phyloP scores from a whole-genome alignment of 2,113 vertebrate species.

The Misgurnus anguillicaudatus region DNA sequence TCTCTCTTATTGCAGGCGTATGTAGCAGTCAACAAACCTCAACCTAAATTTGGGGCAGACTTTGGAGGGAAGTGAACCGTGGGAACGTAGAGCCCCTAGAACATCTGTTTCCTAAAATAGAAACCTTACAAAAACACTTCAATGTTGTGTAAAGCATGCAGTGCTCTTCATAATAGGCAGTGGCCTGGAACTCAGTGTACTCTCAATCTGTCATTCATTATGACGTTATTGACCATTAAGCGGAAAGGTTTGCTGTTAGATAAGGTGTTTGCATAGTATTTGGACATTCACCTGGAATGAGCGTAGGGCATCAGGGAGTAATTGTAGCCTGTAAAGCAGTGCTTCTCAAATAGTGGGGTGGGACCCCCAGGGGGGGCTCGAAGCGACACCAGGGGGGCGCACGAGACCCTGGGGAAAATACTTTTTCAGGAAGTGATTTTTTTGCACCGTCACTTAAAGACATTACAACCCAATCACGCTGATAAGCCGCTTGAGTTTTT shows the following conservation, averaged over 20 bases:
- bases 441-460: no score
- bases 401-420: no score
- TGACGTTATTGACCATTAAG: not conserved
- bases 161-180: slow-evolving; percentile 36
- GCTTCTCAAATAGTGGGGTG: no score
- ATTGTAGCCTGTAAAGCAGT: not conserved
- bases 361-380: no score
- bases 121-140: slow-evolving; percentile 31
- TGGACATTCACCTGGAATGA: slow-evolving; percentile 3
- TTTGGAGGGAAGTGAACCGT: slow-evolving; percentile 12
- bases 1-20: not conserved
- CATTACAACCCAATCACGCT: no score
- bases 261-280: slow-evolving; percentile 37
- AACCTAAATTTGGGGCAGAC: slow-evolving; percentile 4
- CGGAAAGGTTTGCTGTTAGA: slow-evolving; percentile 25
- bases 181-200: slow-evolving; percentile 7
- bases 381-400: no score
- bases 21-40: not conserved
- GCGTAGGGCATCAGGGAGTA: not conserved
- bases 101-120: slow-evolving; percentile 47
- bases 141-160: slow-evolving; percentile 31
- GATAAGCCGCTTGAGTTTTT: no score
- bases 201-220: slow-evolving; percentile 26
- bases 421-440: no score
- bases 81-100: slow-evolving; percentile 25